Evolutionary conservation across 2,888 invertebrate species (phyloP), one percentile per base, ranked within the genome.

Genomic region (Boloria selene): DNA sequence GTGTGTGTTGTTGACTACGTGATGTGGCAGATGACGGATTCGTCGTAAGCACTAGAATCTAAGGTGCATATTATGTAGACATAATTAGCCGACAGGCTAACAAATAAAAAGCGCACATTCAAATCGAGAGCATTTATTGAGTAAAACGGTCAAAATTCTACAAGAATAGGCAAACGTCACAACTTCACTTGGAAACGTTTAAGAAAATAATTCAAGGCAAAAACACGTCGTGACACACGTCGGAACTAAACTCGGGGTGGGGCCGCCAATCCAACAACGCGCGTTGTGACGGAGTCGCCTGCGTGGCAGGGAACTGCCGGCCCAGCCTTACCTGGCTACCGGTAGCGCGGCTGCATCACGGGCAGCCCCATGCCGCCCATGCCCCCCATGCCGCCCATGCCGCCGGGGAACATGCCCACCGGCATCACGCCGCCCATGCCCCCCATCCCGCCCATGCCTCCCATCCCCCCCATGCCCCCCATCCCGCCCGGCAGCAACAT

Each of bases 351-450:
- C 94, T 94, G 97, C 90, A 97, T 95, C 76, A 96, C 97, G 90
- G 95, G 96, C 96, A 97, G 96, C 94, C 95, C 93, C 75, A 49
- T 59, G 59, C 65, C 49, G 59, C 59, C 59, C 49, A 47, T 59
- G 59, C 65, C 49, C 49, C 59, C 59, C 49, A 47, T 16, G 4
- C 47, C 47, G 47, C 54, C 47, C 64, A 63, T 61, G 70, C 70
- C 62, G 67, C 72, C 67, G 65, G 64, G 67, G 71, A 84, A 50
- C 59, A 49, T 3, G 81, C 87, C 96, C 96, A 97, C 94, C 97
- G 96, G 94, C 94, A 97, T 90, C 97, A 95, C 76, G 96, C 97
- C 90, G 96, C 96, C 96, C 97, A 96, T 94, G 95, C 93, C 75
- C 74, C 85, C 84, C 70, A 94, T 87, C 64, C 93, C 89, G 79